These are phyloP conservation scores for Oscheius sp. DNA, from an alignment of 2,888 invertebrate species.

Conservation along the genomic window DNA sequence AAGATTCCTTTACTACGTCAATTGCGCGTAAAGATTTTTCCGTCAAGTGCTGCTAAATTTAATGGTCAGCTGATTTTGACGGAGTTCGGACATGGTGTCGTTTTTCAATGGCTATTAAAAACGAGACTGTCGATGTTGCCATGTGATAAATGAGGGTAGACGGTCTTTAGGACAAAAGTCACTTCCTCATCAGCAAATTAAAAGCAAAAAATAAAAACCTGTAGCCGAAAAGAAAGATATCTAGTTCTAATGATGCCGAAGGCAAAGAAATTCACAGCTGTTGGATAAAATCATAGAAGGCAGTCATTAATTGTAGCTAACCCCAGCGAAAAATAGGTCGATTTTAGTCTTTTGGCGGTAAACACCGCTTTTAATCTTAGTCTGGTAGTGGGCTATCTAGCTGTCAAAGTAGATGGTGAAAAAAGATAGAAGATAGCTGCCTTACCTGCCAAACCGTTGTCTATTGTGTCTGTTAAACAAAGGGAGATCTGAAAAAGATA, in stretches of 20 bases:
- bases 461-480: constrained; percentile 20
- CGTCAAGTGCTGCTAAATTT: neutral
- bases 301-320: too few relatives aligned
- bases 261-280: too few relatives aligned
- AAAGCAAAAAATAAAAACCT: too few relatives aligned
- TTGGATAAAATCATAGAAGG: neutral
- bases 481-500: constrained; percentile 12
- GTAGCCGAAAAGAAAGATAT: neutral
- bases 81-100: too few relatives aligned
- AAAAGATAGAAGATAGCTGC: neutral
- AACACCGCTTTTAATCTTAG: constrained; percentile 18
- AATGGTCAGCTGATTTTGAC: neutral
- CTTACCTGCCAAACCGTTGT: constrained; percentile 32
- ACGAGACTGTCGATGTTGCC: neutral
- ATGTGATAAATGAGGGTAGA: too few relatives aligned
- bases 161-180: too few relatives aligned
- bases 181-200: too few relatives aligned
- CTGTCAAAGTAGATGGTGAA: constrained; percentile 8
- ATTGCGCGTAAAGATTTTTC: neutral
- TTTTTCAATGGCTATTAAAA: neutral
- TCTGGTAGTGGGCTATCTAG: neutral
- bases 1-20: neutral
- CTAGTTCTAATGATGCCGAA: too few relatives aligned
- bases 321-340: too few relatives aligned
- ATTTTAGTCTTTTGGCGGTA: neutral